These are phyloP conservation scores for Cladopsammia gracilis DNA, from an alignment of 64 coral and sea anemone genomes.

Conservation along the genomic window DNA sequence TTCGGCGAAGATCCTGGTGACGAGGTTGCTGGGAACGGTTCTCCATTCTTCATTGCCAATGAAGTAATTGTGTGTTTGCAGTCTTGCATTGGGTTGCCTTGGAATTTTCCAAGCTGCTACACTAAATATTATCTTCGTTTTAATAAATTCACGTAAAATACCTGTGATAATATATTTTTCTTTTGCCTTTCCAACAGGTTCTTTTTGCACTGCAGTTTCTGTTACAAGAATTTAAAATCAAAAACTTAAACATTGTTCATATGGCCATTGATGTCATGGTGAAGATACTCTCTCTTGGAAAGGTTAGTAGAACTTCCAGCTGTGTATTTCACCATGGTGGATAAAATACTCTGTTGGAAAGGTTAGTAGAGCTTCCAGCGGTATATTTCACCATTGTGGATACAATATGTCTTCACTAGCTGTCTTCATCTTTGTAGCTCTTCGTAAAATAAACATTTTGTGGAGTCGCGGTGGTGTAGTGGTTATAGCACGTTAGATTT, in stretches of 20 bases:
- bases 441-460: too few species aligned
- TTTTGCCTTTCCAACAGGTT: too few species aligned
- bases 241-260: not conserved
- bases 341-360: too few species aligned
- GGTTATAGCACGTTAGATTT: too few species aligned
- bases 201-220: conserved; percentile 54
- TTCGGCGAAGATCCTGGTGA: too few species aligned
- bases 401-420: not conserved
- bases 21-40: too few species aligned
- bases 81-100: too few species aligned
- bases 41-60: too few species aligned
- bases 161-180: not conserved
- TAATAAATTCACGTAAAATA: not conserved
- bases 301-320: not conserved
- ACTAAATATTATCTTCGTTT: not conserved
- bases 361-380: too few species aligned
- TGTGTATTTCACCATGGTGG: not conserved
- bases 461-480: too few species aligned
- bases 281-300: conserved; percentile 52
- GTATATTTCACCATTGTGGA: too few species aligned
- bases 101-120: not conserved
- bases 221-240: conserved; percentile 1
- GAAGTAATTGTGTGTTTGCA: too few species aligned
- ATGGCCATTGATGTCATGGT: conserved; percentile 24
- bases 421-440: not conserved